These are phyloP conservation scores for Phalera bucephala DNA, from an alignment of 2,888 invertebrate genomes.

Conservation along the genomic window DNA sequence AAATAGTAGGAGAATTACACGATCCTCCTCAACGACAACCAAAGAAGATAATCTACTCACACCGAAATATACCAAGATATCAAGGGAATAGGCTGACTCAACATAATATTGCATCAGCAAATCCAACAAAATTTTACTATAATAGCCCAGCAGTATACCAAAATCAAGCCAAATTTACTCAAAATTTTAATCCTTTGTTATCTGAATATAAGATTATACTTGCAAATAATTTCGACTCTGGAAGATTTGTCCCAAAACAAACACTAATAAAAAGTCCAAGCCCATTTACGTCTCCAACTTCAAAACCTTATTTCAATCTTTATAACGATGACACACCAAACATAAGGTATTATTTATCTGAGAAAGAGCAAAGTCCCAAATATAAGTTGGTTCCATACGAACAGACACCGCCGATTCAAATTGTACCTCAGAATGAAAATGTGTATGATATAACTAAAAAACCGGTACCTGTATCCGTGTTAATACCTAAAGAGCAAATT, in stretches of 20 bases:
- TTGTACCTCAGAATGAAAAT: conserved; percentile 34
- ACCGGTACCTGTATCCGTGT: conserved; percentile 43
- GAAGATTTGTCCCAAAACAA: conserved; percentile 50
- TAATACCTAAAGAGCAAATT: conserved; percentile 52
- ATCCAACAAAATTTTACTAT: conserved; percentile 68
- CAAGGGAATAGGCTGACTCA: conserved; percentile 74
- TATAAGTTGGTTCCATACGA: conserved; percentile 78
- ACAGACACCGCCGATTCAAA: conserved; percentile 68
- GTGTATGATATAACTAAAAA: conserved; percentile 45
- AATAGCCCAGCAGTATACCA: conserved; percentile 56
- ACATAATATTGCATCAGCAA: conserved; percentile 73
- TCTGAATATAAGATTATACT: conserved; percentile 38
- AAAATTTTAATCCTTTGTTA: conserved; percentile 50
- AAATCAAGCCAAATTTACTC: conserved; percentile 41
- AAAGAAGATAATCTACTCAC: conserved; percentile 58
- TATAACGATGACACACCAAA: conserved; percentile 54
- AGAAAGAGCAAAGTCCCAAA: conserved; percentile 60
- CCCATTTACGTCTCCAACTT: conserved; percentile 38
- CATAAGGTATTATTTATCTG: conserved; percentile 63
- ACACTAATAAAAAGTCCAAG: conserved; percentile 45
- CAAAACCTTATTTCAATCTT: conserved; percentile 59
- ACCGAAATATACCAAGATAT: conserved; percentile 70
- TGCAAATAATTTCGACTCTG: conserved; percentile 46
- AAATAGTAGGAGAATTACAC: conserved; percentile 51
- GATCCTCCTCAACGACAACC: conserved; percentile 49